phyloP scores from a whole-genome alignment of 1,140 invertebrate species.

The Drosophila grimshawi region DNA sequence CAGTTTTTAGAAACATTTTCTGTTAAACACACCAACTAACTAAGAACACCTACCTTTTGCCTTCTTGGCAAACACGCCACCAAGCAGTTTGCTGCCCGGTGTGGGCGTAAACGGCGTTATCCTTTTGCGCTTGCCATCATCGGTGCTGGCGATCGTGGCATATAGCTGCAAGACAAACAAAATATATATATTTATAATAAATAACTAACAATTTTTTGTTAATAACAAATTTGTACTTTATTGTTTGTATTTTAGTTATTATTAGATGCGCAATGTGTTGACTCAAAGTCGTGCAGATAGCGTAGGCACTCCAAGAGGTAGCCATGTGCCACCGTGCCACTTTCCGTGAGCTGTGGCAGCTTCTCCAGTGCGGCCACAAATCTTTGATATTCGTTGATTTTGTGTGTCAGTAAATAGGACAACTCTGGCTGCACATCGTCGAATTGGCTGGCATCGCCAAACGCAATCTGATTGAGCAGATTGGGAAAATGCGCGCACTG shows the following conservation, averaged over 20 bases:
- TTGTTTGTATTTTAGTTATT: constrained; percentile 11
- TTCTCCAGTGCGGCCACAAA: constrained; percentile 56
- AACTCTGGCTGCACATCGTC: constrained; percentile 60
- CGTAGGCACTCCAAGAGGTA: constrained; percentile 74
- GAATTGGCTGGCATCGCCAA: constrained; percentile 68
- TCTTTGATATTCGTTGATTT: constrained; percentile 64
- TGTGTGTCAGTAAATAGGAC: constrained; percentile 57
- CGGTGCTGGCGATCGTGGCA: constrained; percentile 47
- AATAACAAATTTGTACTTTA: constrained; percentile 31
- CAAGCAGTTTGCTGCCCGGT: constrained; percentile 73
- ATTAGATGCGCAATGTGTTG: neutral
- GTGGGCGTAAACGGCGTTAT: constrained; percentile 79
- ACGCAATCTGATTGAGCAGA: constrained; percentile 79
- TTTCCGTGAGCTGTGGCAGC: constrained; percentile 50
- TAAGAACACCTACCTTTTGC: constrained; percentile 71
- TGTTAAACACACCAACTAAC: too few species aligned
- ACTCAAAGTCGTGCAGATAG: constrained; percentile 59
- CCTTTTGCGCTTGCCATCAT: constrained; percentile 62
- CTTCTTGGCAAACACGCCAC: constrained; percentile 79
- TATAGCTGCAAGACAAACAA: constrained; percentile 57
- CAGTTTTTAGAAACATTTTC: neutral
- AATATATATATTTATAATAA: constrained; percentile 1
- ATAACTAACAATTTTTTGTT: constrained; percentile 6
- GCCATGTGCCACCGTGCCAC: constrained; percentile 47
- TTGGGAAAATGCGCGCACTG: constrained; percentile 73